phyloP scores from a whole-genome alignment of 2,113 vertebrate genomes.

The Oncorhynchus mykiss region DNA sequence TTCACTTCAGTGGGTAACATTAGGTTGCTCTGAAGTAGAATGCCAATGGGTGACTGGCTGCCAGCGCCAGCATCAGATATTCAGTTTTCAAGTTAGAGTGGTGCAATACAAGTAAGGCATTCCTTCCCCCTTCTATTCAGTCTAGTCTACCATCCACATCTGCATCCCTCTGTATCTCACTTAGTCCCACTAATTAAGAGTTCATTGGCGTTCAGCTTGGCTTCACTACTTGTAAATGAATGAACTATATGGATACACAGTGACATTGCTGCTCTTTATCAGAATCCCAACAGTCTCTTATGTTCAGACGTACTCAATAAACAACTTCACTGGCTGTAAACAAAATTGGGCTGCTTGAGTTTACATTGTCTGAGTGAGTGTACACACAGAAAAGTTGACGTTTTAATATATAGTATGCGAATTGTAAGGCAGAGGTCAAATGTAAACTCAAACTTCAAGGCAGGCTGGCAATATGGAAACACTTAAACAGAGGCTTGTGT shows the following conservation, averaged over 20 bases:
- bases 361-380: not conserved
- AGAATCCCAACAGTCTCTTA: too few species aligned
- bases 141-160: conserved; percentile 5
- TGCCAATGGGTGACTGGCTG: conserved; percentile 32
- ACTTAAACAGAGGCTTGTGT: conserved; percentile 51
- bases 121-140: conserved; percentile 5
- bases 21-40: conserved; percentile 36
- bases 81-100: not conserved
- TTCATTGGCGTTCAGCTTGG: conserved; percentile 18
- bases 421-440: conserved; percentile 50
- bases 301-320: too few species aligned
- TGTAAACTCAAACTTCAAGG: conserved; percentile 45
- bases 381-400: conserved; percentile 13
- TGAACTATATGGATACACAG: conserved; percentile 3
- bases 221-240: conserved; percentile 18
- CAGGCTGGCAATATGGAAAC: conserved; percentile 53
- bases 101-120: too few species aligned
- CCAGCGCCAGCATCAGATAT: conserved; percentile 32
- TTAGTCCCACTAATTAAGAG: conserved; percentile 28
- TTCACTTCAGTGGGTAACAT: conserved; percentile 58
- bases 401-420: conserved; percentile 33
- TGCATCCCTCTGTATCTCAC: conserved; percentile 8
- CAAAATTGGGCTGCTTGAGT: not conserved
- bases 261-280: conserved; percentile 21
- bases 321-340: too few species aligned